phyloP scores from a whole-genome alignment of 1,140 invertebrate genomes.

The Papilio glaucus region DNA sequence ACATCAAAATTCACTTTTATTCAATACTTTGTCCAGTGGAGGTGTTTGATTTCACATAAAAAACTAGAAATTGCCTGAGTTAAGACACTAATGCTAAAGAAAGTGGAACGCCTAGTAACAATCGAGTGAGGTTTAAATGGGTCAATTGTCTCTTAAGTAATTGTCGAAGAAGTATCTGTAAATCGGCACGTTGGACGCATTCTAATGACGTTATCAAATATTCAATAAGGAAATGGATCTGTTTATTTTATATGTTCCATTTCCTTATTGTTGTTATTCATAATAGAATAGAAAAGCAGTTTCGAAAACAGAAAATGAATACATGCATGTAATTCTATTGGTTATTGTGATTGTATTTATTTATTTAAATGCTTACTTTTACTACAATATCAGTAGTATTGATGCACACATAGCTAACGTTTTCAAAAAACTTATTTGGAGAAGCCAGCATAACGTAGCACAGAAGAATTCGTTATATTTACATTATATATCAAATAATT shows the following conservation, averaged over 20 bases:
- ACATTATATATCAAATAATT: too few species aligned
- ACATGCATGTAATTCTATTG: neutral
- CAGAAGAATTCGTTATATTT: too few species aligned
- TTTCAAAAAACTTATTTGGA: too few species aligned
- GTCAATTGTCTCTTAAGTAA: constrained; percentile 66
- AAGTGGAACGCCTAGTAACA: constrained; percentile 47
- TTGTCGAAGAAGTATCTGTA: constrained; percentile 53
- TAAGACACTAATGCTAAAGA: neutral
- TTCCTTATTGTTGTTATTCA: constrained; percentile 1
- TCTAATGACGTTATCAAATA: constrained; percentile 29
- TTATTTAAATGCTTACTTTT: too few species aligned
- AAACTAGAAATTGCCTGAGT: neutral
- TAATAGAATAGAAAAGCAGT: neutral
- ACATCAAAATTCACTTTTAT: neutral
- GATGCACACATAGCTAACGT: too few species aligned
- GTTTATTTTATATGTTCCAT: neutral
- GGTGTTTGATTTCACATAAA: neutral
- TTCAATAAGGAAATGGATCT: constrained; percentile 24
- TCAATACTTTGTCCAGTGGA: neutral
- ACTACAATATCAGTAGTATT: too few species aligned
- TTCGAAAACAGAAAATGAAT: neutral
- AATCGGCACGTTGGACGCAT: constrained; percentile 38
- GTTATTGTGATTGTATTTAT: neutral
- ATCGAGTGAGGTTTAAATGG: constrained; percentile 54
- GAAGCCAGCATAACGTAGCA: too few species aligned